These are phyloP conservation scores for Corvus moneduloides DNA, from an alignment of 2,113 vertebrate species.

Conservation along the genomic window DNA sequence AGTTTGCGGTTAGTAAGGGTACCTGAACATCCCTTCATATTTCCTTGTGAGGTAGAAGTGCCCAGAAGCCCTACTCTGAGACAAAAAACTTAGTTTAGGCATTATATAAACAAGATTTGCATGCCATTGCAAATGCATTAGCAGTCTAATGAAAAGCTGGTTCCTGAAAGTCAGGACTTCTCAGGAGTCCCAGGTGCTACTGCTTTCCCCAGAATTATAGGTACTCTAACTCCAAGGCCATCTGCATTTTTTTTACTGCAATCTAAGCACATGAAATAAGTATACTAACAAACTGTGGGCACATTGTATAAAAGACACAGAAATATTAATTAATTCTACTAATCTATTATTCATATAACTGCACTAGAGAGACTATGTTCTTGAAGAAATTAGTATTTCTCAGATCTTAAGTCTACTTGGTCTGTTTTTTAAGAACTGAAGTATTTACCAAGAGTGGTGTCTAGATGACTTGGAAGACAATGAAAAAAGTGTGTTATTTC, in stretches of 20 bases:
- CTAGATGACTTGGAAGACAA: not conserved
- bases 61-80: not conserved
- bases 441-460: not conserved
- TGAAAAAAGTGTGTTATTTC: not conserved
- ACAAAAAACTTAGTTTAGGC: not conserved
- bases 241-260: not conserved
- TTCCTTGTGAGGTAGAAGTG: not conserved
- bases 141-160: not conserved
- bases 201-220: not conserved
- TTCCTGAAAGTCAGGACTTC: not conserved
- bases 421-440: not conserved
- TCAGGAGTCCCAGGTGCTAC: not conserved
- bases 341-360: conserved; percentile 52
- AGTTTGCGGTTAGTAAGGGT: not conserved
- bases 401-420: not conserved
- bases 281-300: not conserved
- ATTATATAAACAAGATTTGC: not conserved
- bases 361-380: not conserved
- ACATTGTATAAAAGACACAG: not conserved
- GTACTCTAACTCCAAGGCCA: not conserved
- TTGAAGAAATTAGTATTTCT: conserved; percentile 9
- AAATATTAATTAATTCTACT: conserved; percentile 19
- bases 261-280: not conserved
- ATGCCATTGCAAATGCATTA: not conserved
- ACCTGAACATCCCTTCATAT: not conserved